Conservation (phyloP, 2,888 invertebrate genomes). For the Pediacus dermestoides region DNA sequence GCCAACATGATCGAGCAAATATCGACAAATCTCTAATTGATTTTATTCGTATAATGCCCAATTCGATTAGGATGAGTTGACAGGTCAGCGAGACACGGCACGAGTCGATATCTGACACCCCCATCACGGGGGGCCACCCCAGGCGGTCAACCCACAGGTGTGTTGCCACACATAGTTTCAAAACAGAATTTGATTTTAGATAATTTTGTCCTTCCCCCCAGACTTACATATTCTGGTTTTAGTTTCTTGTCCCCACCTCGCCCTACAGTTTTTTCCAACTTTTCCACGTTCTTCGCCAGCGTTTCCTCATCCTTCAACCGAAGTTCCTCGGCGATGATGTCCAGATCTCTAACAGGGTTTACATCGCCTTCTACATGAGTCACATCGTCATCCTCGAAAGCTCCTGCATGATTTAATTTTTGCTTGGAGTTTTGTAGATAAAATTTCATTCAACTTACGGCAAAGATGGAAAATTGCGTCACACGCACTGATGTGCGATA, state of each 20-base stretch:
- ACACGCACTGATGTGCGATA: constrained; percentile 97
- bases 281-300: constrained; percentile 76
- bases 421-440: too few relatives aligned
- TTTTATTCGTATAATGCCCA: too few relatives aligned
- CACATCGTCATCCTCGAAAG: constrained; percentile 96
- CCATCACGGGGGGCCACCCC: constrained; percentile 7
- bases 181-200: constrained; percentile 3
- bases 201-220: constrained; percentile 11
- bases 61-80: too few relatives aligned
- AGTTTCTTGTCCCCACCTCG: constrained; percentile 90
- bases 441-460: constrained; percentile 71
- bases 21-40: too few relatives aligned
- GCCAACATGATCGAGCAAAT: too few relatives aligned
- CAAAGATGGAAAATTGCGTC: constrained; percentile 97
- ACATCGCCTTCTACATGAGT: constrained; percentile 99
- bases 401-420: constrained; percentile 63
- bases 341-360: constrained; percentile 93
- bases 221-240: constrained; percentile 90
- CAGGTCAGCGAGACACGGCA: too few relatives aligned
- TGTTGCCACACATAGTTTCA: too few relatives aligned
- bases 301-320: constrained; percentile 92
- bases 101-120: too few relatives aligned
- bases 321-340: constrained; percentile 94
- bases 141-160: constrained; percentile 6
- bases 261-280: constrained; percentile 76